Base-by-base conservation (phyloP, 92 coral and sea anemone species). In the Epizoanthus fatuus region DNA sequence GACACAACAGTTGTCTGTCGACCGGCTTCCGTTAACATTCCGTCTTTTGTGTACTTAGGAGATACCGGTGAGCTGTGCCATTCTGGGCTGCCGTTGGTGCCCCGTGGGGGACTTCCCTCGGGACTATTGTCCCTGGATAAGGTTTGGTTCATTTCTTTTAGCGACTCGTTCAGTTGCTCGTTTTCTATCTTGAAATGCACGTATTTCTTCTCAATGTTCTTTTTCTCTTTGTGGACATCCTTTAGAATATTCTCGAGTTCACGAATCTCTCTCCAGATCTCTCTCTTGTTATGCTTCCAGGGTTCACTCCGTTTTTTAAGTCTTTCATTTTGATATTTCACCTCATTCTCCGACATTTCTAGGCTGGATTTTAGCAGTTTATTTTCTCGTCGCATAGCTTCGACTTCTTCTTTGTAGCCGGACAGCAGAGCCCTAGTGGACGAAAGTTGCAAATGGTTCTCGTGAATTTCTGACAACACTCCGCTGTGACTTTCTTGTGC, bases 171-270 rank as follows among this genome's bases (percentile, higher is more conserved):
- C 64, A 86, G 49, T 25, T 91, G 87, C 37, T 85, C 92, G 55
- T 86, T 95, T 58, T 90, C 98, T 35, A 80, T 91, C 72, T 96
- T 85, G 86, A 97, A 97, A 19, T 81, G 93, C 32, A 90, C 91
- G 75, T 95, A 97, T 79, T 97, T 97, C 86, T 95, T 95, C 66
- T 97, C 99, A 45, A 97, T 85, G 69, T 87, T 97, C 83, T 93
- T 84, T 75, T 97, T 97, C 60, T 97, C 99, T 62, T 87, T 90
- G 78, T 97, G 99, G 0, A 95, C 98, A 51, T 93, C 98, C 72
- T 97, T 97, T 15, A 97, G 74, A 55, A 95, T 95, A 72, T 89
- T 97, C 81, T 97, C 99, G 7, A 97, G 92, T 83, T 97, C 98
- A 15, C 98, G 98, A 49, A 97, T 94, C 51, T 95, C 99, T 45